Base-by-base conservation (phyloP, 2,888 invertebrate species). In the Flexamia atlantica region DNA sequence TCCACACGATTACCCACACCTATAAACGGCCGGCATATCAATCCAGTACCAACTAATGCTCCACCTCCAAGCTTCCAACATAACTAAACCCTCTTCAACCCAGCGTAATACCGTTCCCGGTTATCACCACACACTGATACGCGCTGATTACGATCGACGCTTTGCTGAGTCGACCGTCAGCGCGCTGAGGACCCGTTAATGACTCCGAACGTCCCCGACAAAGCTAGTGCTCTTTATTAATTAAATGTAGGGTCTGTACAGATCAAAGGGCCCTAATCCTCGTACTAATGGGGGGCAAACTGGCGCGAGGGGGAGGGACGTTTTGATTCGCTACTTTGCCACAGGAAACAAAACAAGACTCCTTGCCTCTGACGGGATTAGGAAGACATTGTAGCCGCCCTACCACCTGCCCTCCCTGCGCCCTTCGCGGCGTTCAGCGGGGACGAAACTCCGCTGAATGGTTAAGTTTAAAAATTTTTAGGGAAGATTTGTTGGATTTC, bases 221-320 rank as follows among this genome's bases (percentile, higher is more conserved):
- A 79, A 79, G 79, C 79, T 53, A 57, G 79, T 57, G 57, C 82
- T 83, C 74, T 74, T 83, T 74, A 83, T 83, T 83, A 83, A 83
- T 83, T 83, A 83, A 83, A 83, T 74, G 82, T 60, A 57, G 79
- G 79, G 79, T 12, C 57, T 79, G 76, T 9, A 28, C 50, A 57
- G 57, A 79, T 83, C 82, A 83, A 83, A 83, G 82, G 74, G 57
- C 50, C 14, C 57, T 79, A 79, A 79, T 79, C 79, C 79, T 0
- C 1, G 57, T n/a, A 53, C 74, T 83, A 83, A 83, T 83, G 82
- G 82, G 82, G 57, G 82, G 74, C 72, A 83, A 83, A 83, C 82
- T 57, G 72, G 28, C 17, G 53, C n/a, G n/a, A n/a, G 70, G 70
- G 82, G 72, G 72, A 53, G 82, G 72, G 25, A 40, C n/a, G 53